A percentile compares a stretch with the other conserved stretches of the same genome.
Conservation (phyloP, 2,888 invertebrate species). For the Volucella inanis region DNA sequence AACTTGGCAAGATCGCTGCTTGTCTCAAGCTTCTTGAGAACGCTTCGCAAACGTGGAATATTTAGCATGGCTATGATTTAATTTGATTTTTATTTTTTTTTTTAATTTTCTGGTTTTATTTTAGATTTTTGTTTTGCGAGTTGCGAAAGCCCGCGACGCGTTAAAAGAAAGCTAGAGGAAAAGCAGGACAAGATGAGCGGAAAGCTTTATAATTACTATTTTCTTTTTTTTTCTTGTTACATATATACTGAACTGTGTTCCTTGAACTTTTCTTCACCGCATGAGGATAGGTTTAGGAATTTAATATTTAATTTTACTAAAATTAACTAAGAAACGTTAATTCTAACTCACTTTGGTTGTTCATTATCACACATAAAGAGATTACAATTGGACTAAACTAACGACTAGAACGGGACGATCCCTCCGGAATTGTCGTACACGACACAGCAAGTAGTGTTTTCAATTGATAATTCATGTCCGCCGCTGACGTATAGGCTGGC, state of each 20-base stretch:
- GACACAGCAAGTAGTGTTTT: constrained; percentile 44
- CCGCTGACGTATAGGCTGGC: constrained; percentile 26
- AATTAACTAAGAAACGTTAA: constrained; percentile 60
- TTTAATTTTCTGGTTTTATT: not conserved
- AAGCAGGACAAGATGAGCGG: constrained; percentile 39
- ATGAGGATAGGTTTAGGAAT: constrained; percentile 1
- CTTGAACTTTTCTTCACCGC: constrained; percentile 39
- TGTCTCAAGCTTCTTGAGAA: constrained; percentile 68
- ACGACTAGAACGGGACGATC: constrained; percentile 32
- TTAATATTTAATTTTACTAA: constrained; percentile 24
- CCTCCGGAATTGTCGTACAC: constrained; percentile 15
- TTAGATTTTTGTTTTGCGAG: constrained; percentile 18
- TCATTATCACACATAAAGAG: constrained; percentile 49
- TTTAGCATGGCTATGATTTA: constrained; percentile 49
- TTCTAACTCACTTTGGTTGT: constrained; percentile 49
- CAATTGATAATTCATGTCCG: constrained; percentile 59
- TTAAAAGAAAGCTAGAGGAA: constrained; percentile 1
- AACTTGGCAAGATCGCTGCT: constrained; percentile 77
- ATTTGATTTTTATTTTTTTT: constrained; percentile 17
- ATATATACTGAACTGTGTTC: constrained; percentile 25
- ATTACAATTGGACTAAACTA: constrained; percentile 44
- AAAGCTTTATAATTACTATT: constrained; percentile 41
- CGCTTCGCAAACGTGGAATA: constrained; percentile 67
- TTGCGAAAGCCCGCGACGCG: constrained; percentile 38
- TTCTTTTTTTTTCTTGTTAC: not conserved